Conservation (phyloP, 2,113 vertebrate species). For the Pangasianodon gigas region DNA sequence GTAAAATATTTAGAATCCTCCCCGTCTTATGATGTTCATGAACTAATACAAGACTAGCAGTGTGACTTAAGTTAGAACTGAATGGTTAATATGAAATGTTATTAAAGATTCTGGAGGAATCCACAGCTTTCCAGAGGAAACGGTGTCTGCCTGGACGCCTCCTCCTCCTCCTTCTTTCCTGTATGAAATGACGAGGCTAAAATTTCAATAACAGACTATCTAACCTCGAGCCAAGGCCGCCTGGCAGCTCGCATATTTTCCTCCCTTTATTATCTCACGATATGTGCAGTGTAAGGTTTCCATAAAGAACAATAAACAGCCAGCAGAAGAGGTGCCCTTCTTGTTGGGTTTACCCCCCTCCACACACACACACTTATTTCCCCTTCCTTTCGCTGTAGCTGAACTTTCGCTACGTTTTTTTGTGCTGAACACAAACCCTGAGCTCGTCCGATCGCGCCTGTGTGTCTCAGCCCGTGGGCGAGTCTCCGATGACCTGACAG, state of each 20-base stretch:
- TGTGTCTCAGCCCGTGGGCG: constrained; percentile 25
- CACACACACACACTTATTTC: constrained; percentile 12
- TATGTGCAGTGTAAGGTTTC: constrained; percentile 30
- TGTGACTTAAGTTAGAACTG: background rate
- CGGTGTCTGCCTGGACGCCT: background rate
- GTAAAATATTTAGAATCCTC: background rate
- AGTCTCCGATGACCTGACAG: constrained; percentile 18
- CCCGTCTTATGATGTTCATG: background rate
- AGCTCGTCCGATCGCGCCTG: background rate
- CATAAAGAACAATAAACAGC: constrained; percentile 47
- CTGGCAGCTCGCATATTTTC: constrained; percentile 44
- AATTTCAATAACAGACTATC: constrained; percentile 52
- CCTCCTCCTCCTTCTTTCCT: constrained; percentile 31
- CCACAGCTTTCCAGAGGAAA: background rate
- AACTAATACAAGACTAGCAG: background rate
- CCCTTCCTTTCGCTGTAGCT: background rate
- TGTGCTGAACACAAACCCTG: constrained; percentile 4
- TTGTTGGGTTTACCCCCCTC: background rate
- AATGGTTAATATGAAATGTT: background rate
- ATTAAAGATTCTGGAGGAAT: background rate
- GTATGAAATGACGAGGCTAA: constrained; percentile 29
- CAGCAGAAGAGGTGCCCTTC: constrained; percentile 25
- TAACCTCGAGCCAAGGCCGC: constrained; percentile 35
- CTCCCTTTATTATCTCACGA: constrained; percentile 33
- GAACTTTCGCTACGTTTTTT: background rate